Conservation (phyloP, 2,888 invertebrate genomes). For the Acleris cristana region DNA sequence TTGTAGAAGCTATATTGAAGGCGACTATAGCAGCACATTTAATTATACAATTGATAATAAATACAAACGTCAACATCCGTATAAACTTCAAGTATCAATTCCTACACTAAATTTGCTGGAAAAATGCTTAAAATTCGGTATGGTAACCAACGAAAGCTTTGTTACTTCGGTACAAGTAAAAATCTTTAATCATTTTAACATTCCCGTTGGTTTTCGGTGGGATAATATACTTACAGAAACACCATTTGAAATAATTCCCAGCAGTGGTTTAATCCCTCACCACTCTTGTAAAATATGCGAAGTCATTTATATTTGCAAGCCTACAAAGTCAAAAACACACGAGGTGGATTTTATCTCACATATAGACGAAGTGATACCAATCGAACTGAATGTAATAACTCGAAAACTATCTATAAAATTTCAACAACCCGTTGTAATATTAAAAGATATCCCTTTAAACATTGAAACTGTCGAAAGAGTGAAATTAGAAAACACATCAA, state of each 20-base stretch:
- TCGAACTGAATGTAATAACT: conserved; percentile 67
- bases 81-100: conserved; percentile 59
- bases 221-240: conserved; percentile 57
- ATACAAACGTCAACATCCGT: conserved; percentile 62
- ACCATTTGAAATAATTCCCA: conserved; percentile 71
- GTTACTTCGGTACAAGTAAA: conserved; percentile 66
- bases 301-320: conserved; percentile 60
- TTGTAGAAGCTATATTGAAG: conserved; percentile 59
- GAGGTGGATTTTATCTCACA: conserved; percentile 64
- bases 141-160: conserved; percentile 71
- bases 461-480: conserved; percentile 70
- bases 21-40: conserved; percentile 57
- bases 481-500: conserved; percentile 80
- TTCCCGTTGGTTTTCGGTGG: conserved; percentile 65
- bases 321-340: conserved; percentile 68
- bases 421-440: conserved; percentile 59
- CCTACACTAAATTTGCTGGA: conserved; percentile 63
- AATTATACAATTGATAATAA: conserved; percentile 63
- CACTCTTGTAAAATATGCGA: conserved; percentile 68
- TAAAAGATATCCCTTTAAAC: conserved; percentile 74
- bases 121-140: conserved; percentile 71
- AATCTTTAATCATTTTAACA: conserved; percentile 69
- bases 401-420: conserved; percentile 74
- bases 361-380: conserved; percentile 50
- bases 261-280: conserved; percentile 58